These are phyloP conservation scores for Forbesichthys papilliferus DNA, from an alignment of 2,113 vertebrate species.

Conservation along the genomic window DNA sequence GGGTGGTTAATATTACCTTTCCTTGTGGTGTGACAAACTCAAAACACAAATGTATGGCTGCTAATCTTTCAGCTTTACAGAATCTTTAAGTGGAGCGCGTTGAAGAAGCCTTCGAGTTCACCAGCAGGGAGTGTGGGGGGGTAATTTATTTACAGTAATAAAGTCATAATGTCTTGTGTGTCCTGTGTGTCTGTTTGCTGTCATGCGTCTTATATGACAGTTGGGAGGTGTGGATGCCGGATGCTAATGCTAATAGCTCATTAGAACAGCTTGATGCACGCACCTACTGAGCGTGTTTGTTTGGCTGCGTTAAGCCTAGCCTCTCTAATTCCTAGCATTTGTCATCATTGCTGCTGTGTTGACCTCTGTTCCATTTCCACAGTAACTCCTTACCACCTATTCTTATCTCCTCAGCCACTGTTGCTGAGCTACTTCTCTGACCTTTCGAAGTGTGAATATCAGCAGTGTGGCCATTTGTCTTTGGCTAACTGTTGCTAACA, in stretches of 20 bases:
- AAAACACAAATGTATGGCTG: no score
- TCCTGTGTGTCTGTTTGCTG: not conserved
- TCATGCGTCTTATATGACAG: not conserved
- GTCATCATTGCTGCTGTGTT: not conserved
- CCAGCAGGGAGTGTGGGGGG: not conserved
- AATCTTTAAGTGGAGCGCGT: no score
- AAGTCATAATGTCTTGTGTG: not conserved
- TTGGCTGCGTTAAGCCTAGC: not conserved
- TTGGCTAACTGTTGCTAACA: no score
- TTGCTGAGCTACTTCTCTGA: conserved; percentile 1
- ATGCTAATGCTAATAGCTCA: no score
- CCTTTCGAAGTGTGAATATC: conserved; percentile 1
- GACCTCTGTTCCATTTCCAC: not conserved
- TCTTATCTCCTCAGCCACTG: not conserved
- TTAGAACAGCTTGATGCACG: not conserved
- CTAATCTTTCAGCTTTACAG: no score
- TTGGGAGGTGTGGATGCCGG: no score
- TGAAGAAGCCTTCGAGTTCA: no score
- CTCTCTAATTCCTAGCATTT: conserved; percentile 3
- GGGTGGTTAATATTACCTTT: no score
- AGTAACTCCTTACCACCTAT: not conserved
- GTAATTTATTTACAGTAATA: not conserved
- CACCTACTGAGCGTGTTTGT: not conserved
- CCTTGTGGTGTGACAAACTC: no score
- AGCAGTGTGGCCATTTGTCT: not conserved